Percentiles rank a stretch among this genome's conserved stretches.
phyloP scores from a whole-genome alignment of 2,888 invertebrate species.

The Ormia ochracea region DNA sequence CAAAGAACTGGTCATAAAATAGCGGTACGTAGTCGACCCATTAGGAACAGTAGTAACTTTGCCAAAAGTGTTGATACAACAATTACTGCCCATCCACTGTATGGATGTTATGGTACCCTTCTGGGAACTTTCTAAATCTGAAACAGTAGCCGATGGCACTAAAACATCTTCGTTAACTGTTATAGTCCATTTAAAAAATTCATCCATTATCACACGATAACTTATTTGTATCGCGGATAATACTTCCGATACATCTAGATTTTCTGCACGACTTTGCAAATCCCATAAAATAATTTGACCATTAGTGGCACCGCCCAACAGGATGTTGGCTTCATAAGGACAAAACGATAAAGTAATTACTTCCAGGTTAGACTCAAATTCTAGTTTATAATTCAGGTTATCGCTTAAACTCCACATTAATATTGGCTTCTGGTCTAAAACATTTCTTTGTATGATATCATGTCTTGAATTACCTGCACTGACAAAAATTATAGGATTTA shows the following conservation, averaged over 20 bases:
- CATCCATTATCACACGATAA: conserved; percentile 80
- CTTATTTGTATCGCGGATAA: conserved; percentile 81
- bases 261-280: conserved; percentile 80
- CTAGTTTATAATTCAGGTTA: conserved; percentile 82
- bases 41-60: conserved; percentile 77
- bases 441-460: conserved; percentile 79
- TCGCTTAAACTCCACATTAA: conserved; percentile 87
- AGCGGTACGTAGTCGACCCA: conserved; percentile 77
- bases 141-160: conserved; percentile 81
- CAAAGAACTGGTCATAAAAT: conserved; percentile 82
- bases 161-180: conserved; percentile 79
- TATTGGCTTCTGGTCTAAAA: conserved; percentile 82
- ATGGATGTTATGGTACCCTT: conserved; percentile 81
- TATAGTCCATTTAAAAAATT: conserved; percentile 84
- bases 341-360: conserved; percentile 83
- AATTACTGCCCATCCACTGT: conserved; percentile 83
- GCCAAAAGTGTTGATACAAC: conserved; percentile 80
- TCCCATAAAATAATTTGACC: conserved; percentile 86
- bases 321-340: conserved; percentile 82
- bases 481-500: background rate
- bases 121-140: conserved; percentile 81
- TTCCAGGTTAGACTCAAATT: conserved; percentile 83
- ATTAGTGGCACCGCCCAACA: conserved; percentile 84
- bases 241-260: conserved; percentile 81
- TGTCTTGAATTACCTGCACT: conserved; percentile 66